These are phyloP conservation scores for Drosophila kambysellisi DNA, from an alignment of 2,888 invertebrate species.

Conservation along the genomic window DNA sequence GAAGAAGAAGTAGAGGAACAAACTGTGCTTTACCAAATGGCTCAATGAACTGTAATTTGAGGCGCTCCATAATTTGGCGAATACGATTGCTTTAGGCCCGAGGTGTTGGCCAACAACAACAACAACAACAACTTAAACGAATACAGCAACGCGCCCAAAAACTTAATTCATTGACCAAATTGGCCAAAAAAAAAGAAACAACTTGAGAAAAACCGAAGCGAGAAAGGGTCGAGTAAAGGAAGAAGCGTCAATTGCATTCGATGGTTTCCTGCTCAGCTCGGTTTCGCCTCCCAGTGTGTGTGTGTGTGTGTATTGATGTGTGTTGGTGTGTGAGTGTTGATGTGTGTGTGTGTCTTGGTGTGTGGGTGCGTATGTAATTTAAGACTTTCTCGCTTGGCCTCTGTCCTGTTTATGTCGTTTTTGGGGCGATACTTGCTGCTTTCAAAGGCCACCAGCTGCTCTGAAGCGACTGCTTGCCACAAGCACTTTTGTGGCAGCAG, in stretches of 20 bases:
- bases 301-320: constrained; percentile 1
- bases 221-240: constrained; percentile 24
- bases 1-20: not conserved
- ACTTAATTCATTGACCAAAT: constrained; percentile 69
- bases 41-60: constrained; percentile 80
- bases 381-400: constrained; percentile 73
- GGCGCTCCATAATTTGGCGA: constrained; percentile 64
- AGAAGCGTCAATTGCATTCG: constrained; percentile 33
- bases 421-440: constrained; percentile 42
- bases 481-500: constrained; percentile 2
- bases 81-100: constrained; percentile 42
- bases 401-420: constrained; percentile 43
- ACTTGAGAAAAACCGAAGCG: not conserved
- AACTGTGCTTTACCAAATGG: constrained; percentile 66
- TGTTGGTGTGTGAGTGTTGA: not conserved
- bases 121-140: constrained; percentile 17
- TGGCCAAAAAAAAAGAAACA: constrained; percentile 27
- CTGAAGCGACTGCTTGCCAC: constrained; percentile 17
- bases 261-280: constrained; percentile 39
- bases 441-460: constrained; percentile 64
- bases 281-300: not conserved
- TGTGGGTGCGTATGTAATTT: constrained; percentile 77
- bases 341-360: constrained; percentile 55
- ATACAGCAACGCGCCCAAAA: constrained; percentile 55
- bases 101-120: constrained; percentile 58